phyloP scores from a whole-genome alignment of 2,888 invertebrate species.

The Amiota minor region DNA sequence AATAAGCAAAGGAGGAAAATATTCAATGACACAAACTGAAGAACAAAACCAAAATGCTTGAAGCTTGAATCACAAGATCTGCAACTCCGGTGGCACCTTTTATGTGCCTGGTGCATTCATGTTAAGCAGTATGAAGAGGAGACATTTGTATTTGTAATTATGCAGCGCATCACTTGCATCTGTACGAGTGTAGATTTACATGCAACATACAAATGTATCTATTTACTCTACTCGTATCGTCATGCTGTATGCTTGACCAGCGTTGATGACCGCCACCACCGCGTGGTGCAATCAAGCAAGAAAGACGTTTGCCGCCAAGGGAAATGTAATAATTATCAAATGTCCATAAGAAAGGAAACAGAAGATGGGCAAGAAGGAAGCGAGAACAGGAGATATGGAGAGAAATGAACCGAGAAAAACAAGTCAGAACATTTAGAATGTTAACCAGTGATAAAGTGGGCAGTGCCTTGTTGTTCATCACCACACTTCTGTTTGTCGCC shows the following conservation, averaged over 20 bases:
- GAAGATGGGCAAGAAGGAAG: neutral
- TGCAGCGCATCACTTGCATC: slow-evolving; percentile 19
- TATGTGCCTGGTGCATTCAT: no score
- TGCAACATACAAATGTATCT: no score
- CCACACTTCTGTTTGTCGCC: neutral
- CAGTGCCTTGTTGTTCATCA: slow-evolving; percentile 3
- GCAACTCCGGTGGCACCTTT: no score
- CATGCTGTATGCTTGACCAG: neutral
- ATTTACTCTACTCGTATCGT: neutral
- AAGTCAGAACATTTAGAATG: slow-evolving; percentile 15
- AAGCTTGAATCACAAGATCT: no score
- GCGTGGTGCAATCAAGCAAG: slow-evolving; percentile 17
- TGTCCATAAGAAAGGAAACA: slow-evolving; percentile 2
- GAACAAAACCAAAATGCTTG: no score
- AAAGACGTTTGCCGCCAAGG: neutral
- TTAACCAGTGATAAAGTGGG: slow-evolving; percentile 6
- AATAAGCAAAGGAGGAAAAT: no score
- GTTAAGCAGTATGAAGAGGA: neutral
- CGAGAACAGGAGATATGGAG: no score
- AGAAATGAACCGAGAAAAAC: neutral
- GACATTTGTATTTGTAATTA: slow-evolving; percentile 28
- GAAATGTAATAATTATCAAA: slow-evolving; percentile 29
- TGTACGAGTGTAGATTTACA: neutral
- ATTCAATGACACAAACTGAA: no score
- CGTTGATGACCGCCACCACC: neutral